phyloP scores from a whole-genome alignment of 1,140 invertebrate species.

The Batillaria attramentaria region DNA sequence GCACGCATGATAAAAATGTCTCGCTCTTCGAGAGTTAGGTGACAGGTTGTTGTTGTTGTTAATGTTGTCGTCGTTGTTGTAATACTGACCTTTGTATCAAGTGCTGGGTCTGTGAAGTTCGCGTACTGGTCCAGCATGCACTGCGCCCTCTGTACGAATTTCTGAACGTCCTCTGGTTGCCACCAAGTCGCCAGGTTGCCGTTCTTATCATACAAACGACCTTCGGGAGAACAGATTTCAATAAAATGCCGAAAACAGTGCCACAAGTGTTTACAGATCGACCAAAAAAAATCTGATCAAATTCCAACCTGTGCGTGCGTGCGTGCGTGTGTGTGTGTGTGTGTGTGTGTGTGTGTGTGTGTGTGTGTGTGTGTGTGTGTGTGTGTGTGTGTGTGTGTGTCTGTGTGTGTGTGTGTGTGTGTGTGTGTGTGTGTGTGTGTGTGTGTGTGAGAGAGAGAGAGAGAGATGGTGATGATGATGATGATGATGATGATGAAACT shows the following conservation, averaged over 20 bases:
- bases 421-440: too few relatives aligned
- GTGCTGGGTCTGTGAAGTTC: slow-evolving; percentile 1
- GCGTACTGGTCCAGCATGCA: slow-evolving; percentile 18
- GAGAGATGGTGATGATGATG: too few relatives aligned
- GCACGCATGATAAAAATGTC: background rate
- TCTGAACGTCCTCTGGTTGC: background rate
- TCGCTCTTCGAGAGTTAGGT: background rate
- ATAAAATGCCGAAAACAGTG: background rate
- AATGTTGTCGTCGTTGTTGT: background rate
- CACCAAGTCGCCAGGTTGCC: slow-evolving; percentile 22
- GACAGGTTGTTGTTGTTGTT: background rate
- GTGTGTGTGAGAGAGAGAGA: too few relatives aligned
- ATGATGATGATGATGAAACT: too few relatives aligned
- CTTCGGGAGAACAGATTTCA: background rate
- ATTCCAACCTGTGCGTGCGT: slow-evolving; percentile 11
- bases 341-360: slow-evolving; percentile 17
- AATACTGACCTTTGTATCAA: background rate
- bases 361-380: slow-evolving; percentile 10
- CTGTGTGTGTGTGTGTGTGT: slow-evolving; percentile 7
- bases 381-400: slow-evolving; percentile 19
- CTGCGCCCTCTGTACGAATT: background rate
- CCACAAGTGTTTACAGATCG: too few relatives aligned
- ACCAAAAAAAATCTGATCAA: too few relatives aligned
- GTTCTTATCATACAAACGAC: slow-evolving; percentile 16
- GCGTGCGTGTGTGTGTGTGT: slow-evolving; percentile 20